A percentile compares a stretch with the other conserved stretches of the same genome.
Evolutionary conservation across 1,140 invertebrate species (phyloP).

Genomic region (Leguminivora glycinivorella): DNA sequence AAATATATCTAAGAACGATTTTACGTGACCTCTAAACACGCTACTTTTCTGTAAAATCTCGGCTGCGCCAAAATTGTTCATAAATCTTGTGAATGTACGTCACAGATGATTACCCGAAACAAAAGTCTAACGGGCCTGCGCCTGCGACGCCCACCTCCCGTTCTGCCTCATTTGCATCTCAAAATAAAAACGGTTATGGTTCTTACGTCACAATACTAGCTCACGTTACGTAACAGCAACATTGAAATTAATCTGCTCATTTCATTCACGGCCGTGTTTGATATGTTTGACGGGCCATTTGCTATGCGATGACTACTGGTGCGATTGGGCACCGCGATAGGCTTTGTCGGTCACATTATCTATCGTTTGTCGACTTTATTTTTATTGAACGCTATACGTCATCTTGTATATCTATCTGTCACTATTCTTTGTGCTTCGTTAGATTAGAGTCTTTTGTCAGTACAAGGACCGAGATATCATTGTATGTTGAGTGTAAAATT

Average conservation of each 20-base stretch:
- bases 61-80: not conserved
- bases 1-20: no score
- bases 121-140: slow-evolving; percentile 28
- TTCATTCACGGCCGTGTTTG: slow-evolving; percentile 18
- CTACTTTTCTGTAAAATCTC: not conserved
- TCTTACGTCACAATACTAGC: slow-evolving; percentile 40
- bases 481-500: not conserved
- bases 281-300: slow-evolving; percentile 23
- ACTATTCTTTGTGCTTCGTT: not conserved
- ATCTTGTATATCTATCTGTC: not conserved
- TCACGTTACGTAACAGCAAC: slow-evolving; percentile 7
- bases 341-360: slow-evolving; percentile 24
- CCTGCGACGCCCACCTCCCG: slow-evolving; percentile 25
- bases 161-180: slow-evolving; percentile 46
- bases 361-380: slow-evolving; percentile 3
- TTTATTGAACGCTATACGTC: slow-evolving; percentile 6
- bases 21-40: not conserved
- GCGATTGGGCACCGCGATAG: slow-evolving; percentile 15
- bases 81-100: slow-evolving; percentile 6
- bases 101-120: slow-evolving; percentile 25
- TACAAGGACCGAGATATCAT: not conserved
- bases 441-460: not conserved
- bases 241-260: slow-evolving; percentile 27
- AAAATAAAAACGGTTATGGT: slow-evolving; percentile 41
- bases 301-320: slow-evolving; percentile 24